Evolutionary conservation across 2,797 vertebrate genomes (phyloP).

Genomic region (Melanotaenia parkinsoni): DNA sequence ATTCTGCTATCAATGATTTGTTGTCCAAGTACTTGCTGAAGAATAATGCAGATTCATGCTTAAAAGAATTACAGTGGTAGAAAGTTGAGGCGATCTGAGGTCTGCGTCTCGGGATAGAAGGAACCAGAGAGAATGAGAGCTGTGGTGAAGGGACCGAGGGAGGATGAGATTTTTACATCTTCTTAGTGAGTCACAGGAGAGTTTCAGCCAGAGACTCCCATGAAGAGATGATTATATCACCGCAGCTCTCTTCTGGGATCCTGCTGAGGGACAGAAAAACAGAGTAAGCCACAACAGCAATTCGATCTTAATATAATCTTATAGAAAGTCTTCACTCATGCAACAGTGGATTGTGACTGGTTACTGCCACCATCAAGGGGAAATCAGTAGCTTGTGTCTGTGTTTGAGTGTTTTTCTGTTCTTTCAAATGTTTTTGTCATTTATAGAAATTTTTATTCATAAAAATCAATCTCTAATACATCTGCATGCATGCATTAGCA

Average conservation of each 20-base stretch:
- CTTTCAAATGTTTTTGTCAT: conserved; percentile 10
- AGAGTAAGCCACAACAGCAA: conserved; percentile 48
- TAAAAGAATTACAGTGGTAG: conserved; percentile 52
- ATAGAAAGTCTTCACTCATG: conserved; percentile 76
- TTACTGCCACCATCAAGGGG: conserved; percentile 68
- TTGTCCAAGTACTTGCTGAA: conserved; percentile 55
- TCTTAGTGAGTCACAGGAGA: conserved; percentile 65
- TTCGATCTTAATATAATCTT: conserved; percentile 22
- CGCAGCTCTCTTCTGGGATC: conserved; percentile 82
- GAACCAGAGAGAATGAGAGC: conserved; percentile 31
- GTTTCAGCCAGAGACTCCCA: conserved; percentile 53
- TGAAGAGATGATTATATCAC: conserved; percentile 76
- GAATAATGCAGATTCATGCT: conserved; percentile 81
- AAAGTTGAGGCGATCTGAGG: conserved; percentile 56
- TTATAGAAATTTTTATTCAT: conserved; percentile 8
- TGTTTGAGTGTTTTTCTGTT: background rate
- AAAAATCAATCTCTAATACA: conserved; percentile 28
- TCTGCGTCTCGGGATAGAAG: conserved; percentile 40
- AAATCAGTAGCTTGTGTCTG: conserved; percentile 6
- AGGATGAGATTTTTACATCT: conserved; percentile 52
- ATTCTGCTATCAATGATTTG: conserved; percentile 33
- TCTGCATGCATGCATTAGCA: conserved; percentile 70
- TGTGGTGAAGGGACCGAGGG: conserved; percentile 45
- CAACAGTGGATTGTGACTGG: conserved; percentile 79
- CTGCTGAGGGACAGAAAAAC: conserved; percentile 67